These are phyloP conservation scores for Drosophila histrio DNA, from an alignment of 2,888 invertebrate species.

Conservation along the genomic window DNA sequence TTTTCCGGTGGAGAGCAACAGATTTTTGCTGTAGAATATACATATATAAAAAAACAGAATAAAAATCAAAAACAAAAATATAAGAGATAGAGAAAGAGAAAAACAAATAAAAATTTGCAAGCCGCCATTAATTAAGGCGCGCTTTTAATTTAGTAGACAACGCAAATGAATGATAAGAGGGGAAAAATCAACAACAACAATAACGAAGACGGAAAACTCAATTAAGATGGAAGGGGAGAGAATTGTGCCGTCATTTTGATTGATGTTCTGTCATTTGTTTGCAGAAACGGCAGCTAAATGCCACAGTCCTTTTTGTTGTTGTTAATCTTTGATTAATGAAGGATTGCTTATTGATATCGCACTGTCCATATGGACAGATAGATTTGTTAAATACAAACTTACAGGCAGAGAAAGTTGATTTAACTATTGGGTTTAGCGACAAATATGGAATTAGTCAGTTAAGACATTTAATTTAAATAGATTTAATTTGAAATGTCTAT, in stretches of 20 bases:
- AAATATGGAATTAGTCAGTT: no score
- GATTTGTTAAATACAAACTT: background rate
- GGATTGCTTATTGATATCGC: conserved; percentile 18
- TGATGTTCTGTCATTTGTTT: conserved; percentile 58
- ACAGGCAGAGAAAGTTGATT: no score
- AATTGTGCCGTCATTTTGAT: conserved; percentile 56
- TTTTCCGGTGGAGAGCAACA: conserved; percentile 54
- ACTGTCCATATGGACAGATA: background rate
- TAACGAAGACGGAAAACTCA: background rate
- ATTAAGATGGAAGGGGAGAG: background rate
- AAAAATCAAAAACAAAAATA: background rate
- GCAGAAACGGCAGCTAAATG: conserved; percentile 37
- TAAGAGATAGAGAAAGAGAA: background rate
- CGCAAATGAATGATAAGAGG: conserved; percentile 14
- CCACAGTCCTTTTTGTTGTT: background rate
- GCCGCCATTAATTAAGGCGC: conserved; percentile 60
- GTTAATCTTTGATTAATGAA: conserved; percentile 55
- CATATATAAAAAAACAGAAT: conserved; percentile 12
- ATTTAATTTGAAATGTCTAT: no score
- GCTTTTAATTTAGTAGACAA: conserved; percentile 48
- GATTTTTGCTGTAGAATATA: conserved; percentile 51
- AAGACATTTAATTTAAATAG: no score
- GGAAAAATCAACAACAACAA: conserved; percentile 6
- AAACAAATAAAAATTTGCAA: conserved; percentile 32
- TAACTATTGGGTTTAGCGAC: no score